These are phyloP conservation scores for Sander lucioperca DNA, from an alignment of 2,113 vertebrate species.

Conservation along the genomic window DNA sequence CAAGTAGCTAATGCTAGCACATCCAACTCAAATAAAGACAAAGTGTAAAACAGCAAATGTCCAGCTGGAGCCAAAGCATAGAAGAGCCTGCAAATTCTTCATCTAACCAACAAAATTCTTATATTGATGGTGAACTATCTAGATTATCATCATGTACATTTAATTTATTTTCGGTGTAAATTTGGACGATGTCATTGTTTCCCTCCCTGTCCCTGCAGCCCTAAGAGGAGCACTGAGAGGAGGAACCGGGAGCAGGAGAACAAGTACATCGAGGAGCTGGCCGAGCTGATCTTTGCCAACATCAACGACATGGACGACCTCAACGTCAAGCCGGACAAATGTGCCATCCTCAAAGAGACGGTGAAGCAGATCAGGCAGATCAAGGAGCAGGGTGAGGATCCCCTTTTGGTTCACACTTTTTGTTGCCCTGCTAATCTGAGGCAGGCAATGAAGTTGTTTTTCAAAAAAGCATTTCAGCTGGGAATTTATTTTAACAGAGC, in stretches of 20 bases:
- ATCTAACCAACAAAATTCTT: too few species aligned
- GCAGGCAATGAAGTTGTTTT: neutral
- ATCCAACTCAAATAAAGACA: too few species aligned
- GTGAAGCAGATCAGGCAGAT: conserved; percentile 99
- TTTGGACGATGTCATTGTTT: neutral
- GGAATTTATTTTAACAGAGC: neutral
- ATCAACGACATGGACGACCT: conserved; percentile 99
- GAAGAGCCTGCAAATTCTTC: neutral
- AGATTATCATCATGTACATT: neutral
- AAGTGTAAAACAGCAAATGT: neutral
- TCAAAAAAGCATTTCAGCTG: neutral
- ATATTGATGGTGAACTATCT: neutral
- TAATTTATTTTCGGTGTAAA: neutral
- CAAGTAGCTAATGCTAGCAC: neutral
- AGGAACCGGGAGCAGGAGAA: conserved; percentile 98
- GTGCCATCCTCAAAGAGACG: conserved; percentile 99
- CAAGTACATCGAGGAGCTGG: conserved; percentile 98
- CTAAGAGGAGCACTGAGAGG: conserved; percentile 94
- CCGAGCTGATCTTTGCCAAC: conserved; percentile 98
- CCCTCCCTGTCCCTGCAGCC: conserved; percentile 80
- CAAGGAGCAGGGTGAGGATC: conserved; percentile 95
- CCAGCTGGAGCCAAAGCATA: neutral
- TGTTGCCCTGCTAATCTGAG: neutral
- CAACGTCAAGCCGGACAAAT: conserved; percentile 99
- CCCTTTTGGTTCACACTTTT: neutral